Evolutionary conservation across 2,888 invertebrate genomes (phyloP).

Genomic region (Ceriagrion tenellum): DNA sequence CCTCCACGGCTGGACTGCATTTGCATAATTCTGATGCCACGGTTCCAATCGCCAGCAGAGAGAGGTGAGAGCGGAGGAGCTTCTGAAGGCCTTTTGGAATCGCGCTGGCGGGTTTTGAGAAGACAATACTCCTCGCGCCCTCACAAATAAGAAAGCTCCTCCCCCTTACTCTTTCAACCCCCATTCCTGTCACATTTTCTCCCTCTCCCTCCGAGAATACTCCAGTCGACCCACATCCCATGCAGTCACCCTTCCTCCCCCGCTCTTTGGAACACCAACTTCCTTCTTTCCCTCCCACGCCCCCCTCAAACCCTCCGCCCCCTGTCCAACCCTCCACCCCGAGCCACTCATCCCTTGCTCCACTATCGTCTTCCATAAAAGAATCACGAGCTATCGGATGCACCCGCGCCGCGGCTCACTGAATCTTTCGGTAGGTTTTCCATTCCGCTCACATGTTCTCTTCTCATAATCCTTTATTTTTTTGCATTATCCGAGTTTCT

Average conservation of each 20-base stretch:
- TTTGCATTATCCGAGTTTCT: neutral
- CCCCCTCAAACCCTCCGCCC: neutral
- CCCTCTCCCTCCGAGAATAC: neutral
- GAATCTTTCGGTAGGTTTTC: neutral
- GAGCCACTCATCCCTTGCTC: neutral
- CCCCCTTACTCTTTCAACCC: neutral
- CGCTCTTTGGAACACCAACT: no score
- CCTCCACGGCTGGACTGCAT: neutral
- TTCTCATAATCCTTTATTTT: neutral
- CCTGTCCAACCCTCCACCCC: neutral
- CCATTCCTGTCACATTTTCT: neutral
- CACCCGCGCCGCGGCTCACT: neutral
- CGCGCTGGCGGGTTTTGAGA: neutral
- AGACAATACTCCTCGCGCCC: constrained; percentile 3
- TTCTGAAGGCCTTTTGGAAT: constrained; percentile 17
- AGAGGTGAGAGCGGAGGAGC: neutral
- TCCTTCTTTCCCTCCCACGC: neutral
- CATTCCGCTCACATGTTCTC: neutral
- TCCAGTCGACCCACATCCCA: constrained; percentile 2
- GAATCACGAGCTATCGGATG: constrained; percentile 15
- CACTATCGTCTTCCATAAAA: constrained; percentile 22
- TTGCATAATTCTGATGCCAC: constrained; percentile 55
- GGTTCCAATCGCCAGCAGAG: neutral
- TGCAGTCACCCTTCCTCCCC: neutral
- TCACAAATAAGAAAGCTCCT: neutral